Evolutionary conservation across 2,113 vertebrate genomes (phyloP), one percentile per base, ranked within the genome.

Genomic region (Cyprinus carpio): DNA sequence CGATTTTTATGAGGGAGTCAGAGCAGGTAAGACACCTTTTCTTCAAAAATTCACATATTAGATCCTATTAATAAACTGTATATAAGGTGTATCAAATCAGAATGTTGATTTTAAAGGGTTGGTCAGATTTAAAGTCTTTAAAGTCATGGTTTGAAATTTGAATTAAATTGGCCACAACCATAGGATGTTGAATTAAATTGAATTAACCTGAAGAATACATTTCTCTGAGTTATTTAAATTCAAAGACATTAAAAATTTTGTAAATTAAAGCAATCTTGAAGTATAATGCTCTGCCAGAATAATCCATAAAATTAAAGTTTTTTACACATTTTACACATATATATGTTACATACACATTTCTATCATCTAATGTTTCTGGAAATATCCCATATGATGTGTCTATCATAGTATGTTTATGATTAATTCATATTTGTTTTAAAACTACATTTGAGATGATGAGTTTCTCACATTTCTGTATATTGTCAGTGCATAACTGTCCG

Each of bases 1-100:
- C 13, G 98, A 99, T 90, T 99, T 99, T 90, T 95, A 95, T 0
- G 98, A 99, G 93, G 98, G 98, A 0, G 96, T 99, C 16, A 93
- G 98, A 92, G 96, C 98, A 58, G 94, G 98, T 99, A 92, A 96
- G 95, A 90, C 25, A 31, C 7, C 5, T 15, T 51, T 51, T 67
- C 51, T 64, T 65, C 0, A 7, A 3, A 7, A 2, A 64, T 27
- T 18, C 64, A 67, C 15, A 34, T 67, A 67, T 18, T 34, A 34
- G 29, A 20, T 20, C 2, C 64, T 67, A 31, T 65, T 13, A 13
- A 67, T 67, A 67, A 62, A 67, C 27, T 40, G 11, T 65, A 64
- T 65, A 16, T 16, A 29, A 64, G 6, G 43, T 27, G 25, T 65
- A 65, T 12, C 62, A 29, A 65, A 65, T 29, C 62, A 29, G 9